Evolutionary conservation across 2,888 invertebrate species (phyloP).

Genomic region (Yponomeuta cagnagella): DNA sequence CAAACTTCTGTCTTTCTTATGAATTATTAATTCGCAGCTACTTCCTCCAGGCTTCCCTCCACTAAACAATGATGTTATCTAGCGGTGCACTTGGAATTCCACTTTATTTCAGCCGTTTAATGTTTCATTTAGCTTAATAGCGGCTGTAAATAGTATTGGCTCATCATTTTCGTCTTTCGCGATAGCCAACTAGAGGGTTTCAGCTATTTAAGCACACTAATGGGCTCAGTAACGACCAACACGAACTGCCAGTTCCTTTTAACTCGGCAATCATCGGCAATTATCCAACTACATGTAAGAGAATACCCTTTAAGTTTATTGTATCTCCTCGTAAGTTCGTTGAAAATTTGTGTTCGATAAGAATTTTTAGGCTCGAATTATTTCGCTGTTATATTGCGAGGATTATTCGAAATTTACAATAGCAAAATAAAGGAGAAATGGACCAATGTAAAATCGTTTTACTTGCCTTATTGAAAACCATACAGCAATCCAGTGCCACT

Average conservation of each 20-base stretch:
- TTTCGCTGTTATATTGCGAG: not conserved
- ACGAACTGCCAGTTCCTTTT: slow-evolving; percentile 6
- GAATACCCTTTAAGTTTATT: not conserved
- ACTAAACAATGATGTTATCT: slow-evolving; percentile 1
- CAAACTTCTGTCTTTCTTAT: slow-evolving; percentile 24
- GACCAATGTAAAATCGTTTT: not conserved
- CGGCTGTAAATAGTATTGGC: not conserved
- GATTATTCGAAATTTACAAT: not conserved
- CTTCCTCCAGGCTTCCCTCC: not conserved
- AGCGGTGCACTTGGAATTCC: not conserved
- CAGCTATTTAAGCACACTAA: not conserved
- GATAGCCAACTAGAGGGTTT: slow-evolving; percentile 2
- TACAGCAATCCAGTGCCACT: not conserved
- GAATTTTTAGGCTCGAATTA: not conserved
- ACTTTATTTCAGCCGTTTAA: not conserved
- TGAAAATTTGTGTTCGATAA: not conserved
- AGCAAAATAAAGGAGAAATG: not conserved
- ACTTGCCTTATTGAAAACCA: not conserved
- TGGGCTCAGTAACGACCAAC: slow-evolving; percentile 4
- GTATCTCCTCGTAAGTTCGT: not conserved
- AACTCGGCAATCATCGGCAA: slow-evolving; percentile 1
- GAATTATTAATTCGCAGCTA: slow-evolving; percentile 26
- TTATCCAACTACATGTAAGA: not conserved
- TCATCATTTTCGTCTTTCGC: slow-evolving; percentile 8
- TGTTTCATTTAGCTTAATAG: not conserved